Evolutionary conservation across 2,797 vertebrate species (phyloP).

Genomic region (Darevskia nairensis): DNA sequence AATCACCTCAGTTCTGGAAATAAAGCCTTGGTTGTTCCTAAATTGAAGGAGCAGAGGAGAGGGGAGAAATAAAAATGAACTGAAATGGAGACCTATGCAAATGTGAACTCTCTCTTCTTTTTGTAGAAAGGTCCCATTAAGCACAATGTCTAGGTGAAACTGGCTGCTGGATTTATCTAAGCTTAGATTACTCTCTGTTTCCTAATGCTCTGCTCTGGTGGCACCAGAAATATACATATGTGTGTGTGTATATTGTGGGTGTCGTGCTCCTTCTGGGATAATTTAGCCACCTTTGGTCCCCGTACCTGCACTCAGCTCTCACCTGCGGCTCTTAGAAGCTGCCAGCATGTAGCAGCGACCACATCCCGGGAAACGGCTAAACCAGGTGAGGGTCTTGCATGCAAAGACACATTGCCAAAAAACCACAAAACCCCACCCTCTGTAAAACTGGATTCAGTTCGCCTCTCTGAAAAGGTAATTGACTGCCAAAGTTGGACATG

Average conservation of each 20-base stretch:
- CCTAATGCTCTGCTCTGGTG: background rate
- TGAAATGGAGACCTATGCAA: background rate
- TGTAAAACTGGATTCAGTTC: background rate
- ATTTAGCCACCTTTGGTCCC: too few species aligned
- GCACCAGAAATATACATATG: background rate
- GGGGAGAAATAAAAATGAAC: background rate
- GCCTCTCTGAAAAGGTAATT: background rate
- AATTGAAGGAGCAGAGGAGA: background rate
- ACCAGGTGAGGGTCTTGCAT: too few species aligned
- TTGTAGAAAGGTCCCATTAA: background rate
- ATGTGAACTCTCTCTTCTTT: background rate
- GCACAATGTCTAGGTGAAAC: background rate
- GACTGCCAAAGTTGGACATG: background rate
- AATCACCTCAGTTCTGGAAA: background rate
- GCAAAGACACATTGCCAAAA: too few species aligned
- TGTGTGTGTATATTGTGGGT: too few species aligned
- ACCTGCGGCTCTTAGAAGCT: too few species aligned
- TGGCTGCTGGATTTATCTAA: too few species aligned
- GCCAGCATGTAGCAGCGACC: too few species aligned
- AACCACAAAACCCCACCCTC: background rate
- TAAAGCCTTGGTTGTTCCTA: background rate
- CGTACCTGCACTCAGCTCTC: too few species aligned
- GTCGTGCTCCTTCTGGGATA: too few species aligned
- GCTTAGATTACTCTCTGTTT: background rate
- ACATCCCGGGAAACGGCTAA: too few species aligned